These are phyloP conservation scores for Napeogenes sylphis DNA, from an alignment of 2,888 invertebrate species.

Conservation along the genomic window DNA sequence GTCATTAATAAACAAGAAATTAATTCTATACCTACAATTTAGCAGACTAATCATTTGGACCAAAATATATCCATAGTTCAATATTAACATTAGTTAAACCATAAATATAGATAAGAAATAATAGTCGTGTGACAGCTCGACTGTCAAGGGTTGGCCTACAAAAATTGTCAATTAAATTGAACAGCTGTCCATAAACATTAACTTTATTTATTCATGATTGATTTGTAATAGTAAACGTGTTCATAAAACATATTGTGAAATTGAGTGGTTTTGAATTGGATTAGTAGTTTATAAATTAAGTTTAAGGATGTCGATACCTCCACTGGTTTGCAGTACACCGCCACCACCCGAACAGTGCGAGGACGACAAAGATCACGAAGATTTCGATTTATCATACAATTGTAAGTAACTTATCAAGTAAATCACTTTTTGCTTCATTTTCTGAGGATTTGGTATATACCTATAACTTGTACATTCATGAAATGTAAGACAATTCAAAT, in stretches of 20 bases:
- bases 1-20: no score
- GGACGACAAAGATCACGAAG: slow-evolving; percentile 78
- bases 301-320: slow-evolving; percentile 79
- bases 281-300: slow-evolving; percentile 5
- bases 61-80: no score
- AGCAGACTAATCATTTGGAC: no score
- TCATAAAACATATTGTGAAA: slow-evolving; percentile 11
- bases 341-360: slow-evolving; percentile 82
- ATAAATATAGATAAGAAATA: not conserved
- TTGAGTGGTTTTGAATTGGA: slow-evolving; percentile 9
- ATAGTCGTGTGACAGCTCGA: slow-evolving; percentile 31
- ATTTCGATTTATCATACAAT: slow-evolving; percentile 66
- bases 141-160: slow-evolving; percentile 34
- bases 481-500: no score
- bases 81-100: not conserved
- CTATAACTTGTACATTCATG: no score
- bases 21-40: no score
- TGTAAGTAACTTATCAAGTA: slow-evolving; percentile 47
- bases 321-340: slow-evolving; percentile 81
- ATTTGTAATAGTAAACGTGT: slow-evolving; percentile 18
- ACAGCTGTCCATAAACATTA: slow-evolving; percentile 62
- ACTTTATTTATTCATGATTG: slow-evolving; percentile 30
- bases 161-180: slow-evolving; percentile 59
- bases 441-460: no score
- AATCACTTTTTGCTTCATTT: no score